Conservation (phyloP, 2,888 invertebrate genomes). For the Lochmaea crataegi region DNA sequence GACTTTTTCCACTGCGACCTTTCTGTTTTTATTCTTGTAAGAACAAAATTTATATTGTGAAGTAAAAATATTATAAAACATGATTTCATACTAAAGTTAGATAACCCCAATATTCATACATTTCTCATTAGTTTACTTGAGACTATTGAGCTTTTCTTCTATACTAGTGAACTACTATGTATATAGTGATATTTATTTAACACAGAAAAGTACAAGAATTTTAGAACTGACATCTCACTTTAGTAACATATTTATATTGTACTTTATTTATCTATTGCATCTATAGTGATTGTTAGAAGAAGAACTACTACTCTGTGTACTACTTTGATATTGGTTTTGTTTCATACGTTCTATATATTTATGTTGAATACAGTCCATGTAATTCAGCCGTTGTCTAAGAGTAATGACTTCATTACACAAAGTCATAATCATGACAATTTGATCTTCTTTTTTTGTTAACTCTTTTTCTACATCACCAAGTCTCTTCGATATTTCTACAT, state of each 20-base stretch:
- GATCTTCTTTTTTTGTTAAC: conserved; percentile 12
- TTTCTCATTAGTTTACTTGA: too few relatives aligned
- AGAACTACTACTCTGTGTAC: background rate
- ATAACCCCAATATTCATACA: too few relatives aligned
- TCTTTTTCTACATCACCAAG: background rate
- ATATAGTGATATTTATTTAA: background rate
- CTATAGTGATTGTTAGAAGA: background rate
- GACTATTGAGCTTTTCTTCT: too few relatives aligned
- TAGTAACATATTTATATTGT: background rate
- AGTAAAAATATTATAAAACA: too few relatives aligned
- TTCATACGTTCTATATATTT: background rate
- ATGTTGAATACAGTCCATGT: conserved; percentile 10
- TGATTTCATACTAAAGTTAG: too few relatives aligned
- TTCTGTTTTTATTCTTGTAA: too few relatives aligned
- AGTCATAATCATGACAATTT: background rate
- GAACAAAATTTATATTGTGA: too few relatives aligned
- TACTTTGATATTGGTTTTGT: background rate
- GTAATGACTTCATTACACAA: conserved; percentile 3
- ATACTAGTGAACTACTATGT: too few relatives aligned
- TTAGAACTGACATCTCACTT: too few relatives aligned
- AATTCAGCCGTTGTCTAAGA: background rate
- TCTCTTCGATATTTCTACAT: conserved; percentile 5
- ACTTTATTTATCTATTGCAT: background rate
- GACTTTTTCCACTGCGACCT: too few relatives aligned
- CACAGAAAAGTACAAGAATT: background rate